Percentiles rank a stretch among this genome's conserved stretches.
These are phyloP conservation scores for Murina feae DNA, from an alignment of 2,113 vertebrate genomes.

Conservation along the genomic window DNA sequence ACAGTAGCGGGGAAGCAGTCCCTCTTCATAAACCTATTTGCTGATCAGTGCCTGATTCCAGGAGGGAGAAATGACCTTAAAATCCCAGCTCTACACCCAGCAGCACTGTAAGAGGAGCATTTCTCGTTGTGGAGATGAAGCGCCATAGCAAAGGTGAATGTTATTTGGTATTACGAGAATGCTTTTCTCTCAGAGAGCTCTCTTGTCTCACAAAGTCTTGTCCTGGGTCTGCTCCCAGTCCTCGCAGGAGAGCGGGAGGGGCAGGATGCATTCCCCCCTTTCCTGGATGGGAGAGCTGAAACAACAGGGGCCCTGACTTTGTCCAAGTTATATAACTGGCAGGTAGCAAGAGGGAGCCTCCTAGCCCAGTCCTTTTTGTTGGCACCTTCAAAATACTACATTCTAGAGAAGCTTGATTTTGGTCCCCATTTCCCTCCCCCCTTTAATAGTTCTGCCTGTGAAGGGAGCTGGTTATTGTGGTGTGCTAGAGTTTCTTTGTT, in stretches of 20 bases:
- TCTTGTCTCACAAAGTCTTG: not conserved
- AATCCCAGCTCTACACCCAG: not conserved
- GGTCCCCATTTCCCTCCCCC: not conserved
- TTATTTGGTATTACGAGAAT: not conserved
- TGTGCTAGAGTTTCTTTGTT: not conserved
- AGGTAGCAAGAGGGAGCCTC: not conserved
- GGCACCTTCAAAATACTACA: not conserved
- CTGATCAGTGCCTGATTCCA: conserved; percentile 37
- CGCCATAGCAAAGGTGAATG: not conserved
- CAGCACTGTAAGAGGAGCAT: not conserved
- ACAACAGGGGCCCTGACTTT: not conserved
- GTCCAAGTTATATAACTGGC: not conserved
- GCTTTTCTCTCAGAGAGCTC: not conserved
- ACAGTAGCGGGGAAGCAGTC: not conserved
- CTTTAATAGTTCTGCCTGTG: not conserved
- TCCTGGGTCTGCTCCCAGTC: not conserved
- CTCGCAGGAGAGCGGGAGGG: not conserved
- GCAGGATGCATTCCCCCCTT: not conserved
- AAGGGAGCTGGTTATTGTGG: not conserved
- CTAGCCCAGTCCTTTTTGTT: not conserved
- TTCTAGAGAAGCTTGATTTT: not conserved
- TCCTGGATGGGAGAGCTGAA: not conserved
- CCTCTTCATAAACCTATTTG: conserved; percentile 57
- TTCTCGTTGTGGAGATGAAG: not conserved
- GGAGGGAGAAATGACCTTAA: conserved; percentile 34